Evolutionary conservation across 2,888 invertebrate species (phyloP).

Genomic region (Oxytorus armatus): DNA sequence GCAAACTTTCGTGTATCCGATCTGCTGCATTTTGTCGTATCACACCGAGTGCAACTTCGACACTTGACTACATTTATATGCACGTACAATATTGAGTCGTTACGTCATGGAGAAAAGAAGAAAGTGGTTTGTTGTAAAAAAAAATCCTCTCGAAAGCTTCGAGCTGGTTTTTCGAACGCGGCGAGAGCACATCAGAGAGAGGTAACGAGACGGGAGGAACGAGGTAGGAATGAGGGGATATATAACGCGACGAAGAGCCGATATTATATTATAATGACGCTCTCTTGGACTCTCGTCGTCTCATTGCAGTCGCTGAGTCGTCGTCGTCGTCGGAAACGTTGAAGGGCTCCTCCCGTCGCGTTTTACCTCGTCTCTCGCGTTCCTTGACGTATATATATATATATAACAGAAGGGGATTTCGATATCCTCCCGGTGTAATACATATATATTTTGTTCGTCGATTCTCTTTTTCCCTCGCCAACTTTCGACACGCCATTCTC

Average conservation of each 20-base stretch:
- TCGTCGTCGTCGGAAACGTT: constrained; percentile 56
- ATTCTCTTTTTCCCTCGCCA: constrained; percentile 57
- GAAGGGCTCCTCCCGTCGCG: constrained; percentile 57
- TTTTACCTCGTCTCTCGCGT: constrained; percentile 52
- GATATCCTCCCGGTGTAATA: constrained; percentile 10
- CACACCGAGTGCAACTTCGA: background rate
- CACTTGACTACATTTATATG: background rate
- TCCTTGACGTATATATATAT: constrained; percentile 2
- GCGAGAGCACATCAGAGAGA: constrained; percentile 21
- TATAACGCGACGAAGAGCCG: constrained; percentile 55
- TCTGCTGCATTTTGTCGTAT: background rate
- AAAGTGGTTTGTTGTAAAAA: constrained; percentile 39
- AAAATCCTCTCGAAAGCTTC: constrained; percentile 25
- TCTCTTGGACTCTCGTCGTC: constrained; percentile 63
- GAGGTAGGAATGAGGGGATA: constrained; percentile 57
- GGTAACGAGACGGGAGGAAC: constrained; percentile 52
- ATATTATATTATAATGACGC: constrained; percentile 72
- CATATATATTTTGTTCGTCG: constrained; percentile 36
- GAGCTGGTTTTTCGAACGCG: constrained; percentile 11
- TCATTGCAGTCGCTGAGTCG: constrained; percentile 50
- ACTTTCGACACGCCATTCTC: constrained; percentile 62
- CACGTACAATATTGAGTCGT: background rate
- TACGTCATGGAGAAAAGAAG: constrained; percentile 5
- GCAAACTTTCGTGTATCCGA: background rate
- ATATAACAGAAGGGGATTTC: background rate